A percentile compares a stretch with the other conserved stretches of the same genome.
These are phyloP conservation scores for Bombus cullumanus DNA, from an alignment of 1,140 invertebrate species.

Conservation along the genomic window DNA sequence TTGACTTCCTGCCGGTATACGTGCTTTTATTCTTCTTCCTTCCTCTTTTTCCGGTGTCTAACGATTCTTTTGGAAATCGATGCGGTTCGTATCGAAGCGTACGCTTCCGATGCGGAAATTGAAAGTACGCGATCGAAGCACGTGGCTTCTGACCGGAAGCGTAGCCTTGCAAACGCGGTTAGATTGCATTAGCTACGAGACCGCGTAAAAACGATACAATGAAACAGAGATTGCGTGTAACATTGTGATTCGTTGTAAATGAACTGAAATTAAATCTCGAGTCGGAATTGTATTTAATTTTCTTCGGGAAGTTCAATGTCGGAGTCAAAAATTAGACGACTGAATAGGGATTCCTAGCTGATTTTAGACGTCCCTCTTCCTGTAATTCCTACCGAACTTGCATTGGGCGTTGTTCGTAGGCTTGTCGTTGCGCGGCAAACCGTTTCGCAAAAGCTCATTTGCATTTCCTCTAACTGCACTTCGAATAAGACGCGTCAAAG, in stretches of 20 bases:
- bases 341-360: background rate
- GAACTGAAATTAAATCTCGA: background rate
- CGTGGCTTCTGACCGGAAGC: conserved; percentile 33
- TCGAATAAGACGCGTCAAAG: background rate
- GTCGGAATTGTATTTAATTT: background rate
- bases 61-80: conserved; percentile 22
- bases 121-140: background rate
- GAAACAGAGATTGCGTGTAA: background rate
- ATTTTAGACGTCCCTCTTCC: conserved; percentile 20
- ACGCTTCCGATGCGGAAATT: conserved; percentile 27
- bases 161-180: background rate
- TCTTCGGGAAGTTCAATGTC: background rate
- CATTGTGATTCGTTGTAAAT: background rate
- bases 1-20: background rate
- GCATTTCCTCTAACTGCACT: conserved; percentile 23
- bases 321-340: background rate
- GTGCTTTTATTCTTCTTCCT: background rate
- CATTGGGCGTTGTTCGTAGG: conserved; percentile 44
- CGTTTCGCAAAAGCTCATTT: conserved; percentile 52
- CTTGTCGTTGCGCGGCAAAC: conserved; percentile 20
- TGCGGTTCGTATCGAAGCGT: background rate
- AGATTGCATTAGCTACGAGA: background rate
- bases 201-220: background rate
- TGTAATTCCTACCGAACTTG: background rate
- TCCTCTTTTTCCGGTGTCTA: background rate